Conservation (phyloP, 2,113 vertebrate species). For the Austrofundulus limnaeus region DNA sequence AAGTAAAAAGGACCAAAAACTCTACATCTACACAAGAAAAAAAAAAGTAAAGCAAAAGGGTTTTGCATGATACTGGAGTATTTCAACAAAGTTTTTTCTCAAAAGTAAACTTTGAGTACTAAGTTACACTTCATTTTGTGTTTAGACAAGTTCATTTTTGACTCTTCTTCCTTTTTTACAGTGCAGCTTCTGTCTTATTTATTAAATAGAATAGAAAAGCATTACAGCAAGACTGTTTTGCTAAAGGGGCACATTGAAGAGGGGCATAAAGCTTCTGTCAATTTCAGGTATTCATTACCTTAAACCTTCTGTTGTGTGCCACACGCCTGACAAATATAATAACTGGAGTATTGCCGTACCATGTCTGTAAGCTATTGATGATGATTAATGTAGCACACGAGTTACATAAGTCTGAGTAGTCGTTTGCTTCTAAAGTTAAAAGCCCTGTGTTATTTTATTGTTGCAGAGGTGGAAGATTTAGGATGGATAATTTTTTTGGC, state of each 20-base stretch:
- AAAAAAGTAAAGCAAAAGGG: not conserved
- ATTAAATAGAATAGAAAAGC: not conserved
- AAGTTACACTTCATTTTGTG: too few species aligned
- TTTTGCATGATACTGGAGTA: not conserved
- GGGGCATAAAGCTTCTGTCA: constrained; percentile 11
- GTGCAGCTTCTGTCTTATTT: not conserved
- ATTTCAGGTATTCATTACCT: constrained; percentile 14
- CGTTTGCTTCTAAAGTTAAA: constrained; percentile 13
- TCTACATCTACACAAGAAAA: not conserved
- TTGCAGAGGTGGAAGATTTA: constrained; percentile 31
- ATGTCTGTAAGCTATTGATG: not conserved
- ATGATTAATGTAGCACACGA: constrained; percentile 11
- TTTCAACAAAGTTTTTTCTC: not conserved
- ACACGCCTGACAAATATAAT: not conserved
- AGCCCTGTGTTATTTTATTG: not conserved
- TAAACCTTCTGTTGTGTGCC: not conserved
- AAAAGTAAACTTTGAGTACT: not conserved
- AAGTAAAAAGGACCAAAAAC: constrained; percentile 40
- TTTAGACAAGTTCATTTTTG: too few species aligned
- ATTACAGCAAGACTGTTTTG: constrained; percentile 23
- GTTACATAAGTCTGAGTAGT: constrained; percentile 17
- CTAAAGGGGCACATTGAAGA: constrained; percentile 14
- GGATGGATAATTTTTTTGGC: constrained; percentile 12
- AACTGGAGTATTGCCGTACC: constrained; percentile 2
- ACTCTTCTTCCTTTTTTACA: not conserved